Base-by-base conservation (phyloP, 2,113 vertebrate genomes). In the Toxostoma redivivum region DNA sequence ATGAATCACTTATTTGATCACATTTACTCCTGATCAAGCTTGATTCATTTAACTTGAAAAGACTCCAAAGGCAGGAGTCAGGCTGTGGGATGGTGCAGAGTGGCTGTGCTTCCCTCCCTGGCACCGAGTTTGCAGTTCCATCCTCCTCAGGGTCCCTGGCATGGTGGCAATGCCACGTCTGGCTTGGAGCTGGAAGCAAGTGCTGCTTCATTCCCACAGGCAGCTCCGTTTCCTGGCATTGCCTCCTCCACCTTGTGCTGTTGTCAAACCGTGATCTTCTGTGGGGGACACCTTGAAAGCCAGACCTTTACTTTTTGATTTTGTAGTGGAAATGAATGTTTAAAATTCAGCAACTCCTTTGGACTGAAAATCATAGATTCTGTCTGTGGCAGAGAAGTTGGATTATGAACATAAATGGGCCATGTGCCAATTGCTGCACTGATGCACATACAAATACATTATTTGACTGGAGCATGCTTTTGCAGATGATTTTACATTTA, bases 111-210 rank as follows among this genome's bases (percentile, higher is more conserved):
- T 25, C 58, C 77, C 27, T 88, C 24, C 9, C 38, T 42, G 76
- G 31, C 51, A 51, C 47, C 9, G 33, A 70, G 31, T 50, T 25
- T 64, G 40, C 54, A 45, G 37, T 37, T 45, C n/a, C n/a, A 21
- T n/a, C 47, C 1, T 2, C 30, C 47, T 23, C 42, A 30, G 30
- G 23, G 42, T 42, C 18, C 23, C 51, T 73, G 44, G 57, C n/a
- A 22, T 1, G 2, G 35, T 66, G 33, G 12, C 24, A 89, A 48
- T 44, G 69, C 30, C 42, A 6, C 0, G 0, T 17, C 42, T 35
- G 47, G 24, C 58, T 50, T 45, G 64, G 33, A 92, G 51, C 60
- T 58, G 47, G 21, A 78, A 30, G 35, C 10, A 61, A 64, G 31
- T 0, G 2, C 19, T 60, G 44, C 16, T 88, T 22, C 16, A 0